These are phyloP conservation scores for Polypterus bichir DNA, from an alignment of 2,113 vertebrate species.

Conservation along the genomic window DNA sequence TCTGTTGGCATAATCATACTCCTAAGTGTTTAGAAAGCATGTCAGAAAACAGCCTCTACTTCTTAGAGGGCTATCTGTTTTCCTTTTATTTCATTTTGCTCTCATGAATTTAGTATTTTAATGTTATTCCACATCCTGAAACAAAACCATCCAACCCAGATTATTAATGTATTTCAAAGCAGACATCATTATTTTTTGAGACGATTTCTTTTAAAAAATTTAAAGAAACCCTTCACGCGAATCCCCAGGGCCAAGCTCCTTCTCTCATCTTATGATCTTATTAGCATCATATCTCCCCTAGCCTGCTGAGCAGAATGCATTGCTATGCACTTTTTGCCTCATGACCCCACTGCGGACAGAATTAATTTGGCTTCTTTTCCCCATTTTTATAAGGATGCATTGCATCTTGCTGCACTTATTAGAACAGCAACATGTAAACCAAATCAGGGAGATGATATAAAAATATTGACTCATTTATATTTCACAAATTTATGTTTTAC, in stretches of 20 bases:
- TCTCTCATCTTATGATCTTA: conserved; percentile 80
- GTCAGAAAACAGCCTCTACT: background rate
- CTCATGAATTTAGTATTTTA: conserved; percentile 39
- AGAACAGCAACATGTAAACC: conserved; percentile 35
- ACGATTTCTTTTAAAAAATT: conserved; percentile 76
- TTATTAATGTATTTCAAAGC: conserved; percentile 79
- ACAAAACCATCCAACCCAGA: conserved; percentile 57
- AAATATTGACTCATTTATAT: too few species aligned
- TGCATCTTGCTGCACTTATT: conserved; percentile 61
- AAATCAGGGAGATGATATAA: too few species aligned
- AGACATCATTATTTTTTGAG: conserved; percentile 85
- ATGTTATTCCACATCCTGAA: conserved; percentile 38
- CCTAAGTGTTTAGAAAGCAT: too few species aligned
- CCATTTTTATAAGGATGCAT: conserved; percentile 41
- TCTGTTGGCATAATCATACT: background rate
- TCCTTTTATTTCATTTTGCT: conserved; percentile 24
- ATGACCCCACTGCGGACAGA: conserved; percentile 79
- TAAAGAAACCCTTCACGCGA: conserved; percentile 76
- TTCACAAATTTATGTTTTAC: conserved; percentile 1
- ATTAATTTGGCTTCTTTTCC: conserved; percentile 67
- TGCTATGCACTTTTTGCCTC: conserved; percentile 82
- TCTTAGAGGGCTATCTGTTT: conserved; percentile 2
- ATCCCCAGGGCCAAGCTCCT: conserved; percentile 70
- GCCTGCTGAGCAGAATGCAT: conserved; percentile 77
- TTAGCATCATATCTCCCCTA: conserved; percentile 76